Percentiles rank a stretch among this genome's conserved stretches.
Evolutionary conservation across 2,113 vertebrate genomes (phyloP).

Genomic region (Toxotes chatareus): DNA sequence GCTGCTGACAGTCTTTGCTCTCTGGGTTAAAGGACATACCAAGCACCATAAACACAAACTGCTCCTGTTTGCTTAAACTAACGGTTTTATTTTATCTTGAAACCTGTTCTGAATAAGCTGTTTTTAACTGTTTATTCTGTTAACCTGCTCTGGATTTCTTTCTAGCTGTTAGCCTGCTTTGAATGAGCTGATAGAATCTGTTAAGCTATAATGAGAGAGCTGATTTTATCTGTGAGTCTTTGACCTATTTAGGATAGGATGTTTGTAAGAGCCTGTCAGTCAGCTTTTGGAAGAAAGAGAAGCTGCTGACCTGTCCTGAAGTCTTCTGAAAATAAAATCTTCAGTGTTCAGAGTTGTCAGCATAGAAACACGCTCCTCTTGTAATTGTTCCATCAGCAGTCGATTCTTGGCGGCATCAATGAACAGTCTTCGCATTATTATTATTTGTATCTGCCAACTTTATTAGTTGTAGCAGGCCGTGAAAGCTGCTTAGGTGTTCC

Average conservation of each 20-base stretch:
- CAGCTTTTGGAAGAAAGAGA: not conserved
- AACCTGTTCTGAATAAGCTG: not conserved
- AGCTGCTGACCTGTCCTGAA: not conserved
- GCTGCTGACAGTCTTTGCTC: not conserved
- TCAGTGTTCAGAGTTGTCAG: not conserved
- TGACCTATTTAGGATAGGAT: not conserved
- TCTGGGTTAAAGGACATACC: not conserved
- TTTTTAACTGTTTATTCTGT: slow-evolving; percentile 16
- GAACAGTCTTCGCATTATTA: not conserved
- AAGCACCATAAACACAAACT: not conserved
- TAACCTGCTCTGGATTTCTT: not conserved
- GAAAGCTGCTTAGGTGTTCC: not conserved
- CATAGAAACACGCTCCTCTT: not conserved
- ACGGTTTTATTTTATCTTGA: not conserved
- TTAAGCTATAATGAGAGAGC: not conserved
- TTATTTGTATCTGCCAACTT: not conserved
- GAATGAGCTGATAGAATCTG: slow-evolving; percentile 42
- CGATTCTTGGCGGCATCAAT: not conserved
- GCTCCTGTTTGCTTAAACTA: not conserved
- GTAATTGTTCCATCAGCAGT: not conserved
- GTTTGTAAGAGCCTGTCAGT: slow-evolving; percentile 20
- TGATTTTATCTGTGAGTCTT: slow-evolving; percentile 34
- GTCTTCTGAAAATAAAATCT: slow-evolving; percentile 1
- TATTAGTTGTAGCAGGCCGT: too few species aligned
- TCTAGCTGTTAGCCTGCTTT: not conserved